phyloP scores from a whole-genome alignment of 1,140 invertebrate genomes.

The Drosophila sucinea region DNA sequence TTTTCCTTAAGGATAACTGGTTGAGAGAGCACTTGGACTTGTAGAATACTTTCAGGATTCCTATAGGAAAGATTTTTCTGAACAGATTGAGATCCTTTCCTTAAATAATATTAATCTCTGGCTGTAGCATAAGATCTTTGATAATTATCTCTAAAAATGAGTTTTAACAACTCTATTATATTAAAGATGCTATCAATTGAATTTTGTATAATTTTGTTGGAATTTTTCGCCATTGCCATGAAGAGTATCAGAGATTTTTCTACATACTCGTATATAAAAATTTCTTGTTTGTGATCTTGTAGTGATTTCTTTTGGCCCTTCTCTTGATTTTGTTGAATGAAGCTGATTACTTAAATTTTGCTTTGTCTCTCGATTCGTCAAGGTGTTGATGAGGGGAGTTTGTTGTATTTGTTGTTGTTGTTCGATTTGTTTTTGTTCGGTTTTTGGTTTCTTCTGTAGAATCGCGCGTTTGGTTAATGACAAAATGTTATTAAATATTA shows the following conservation, averaged over 20 bases:
- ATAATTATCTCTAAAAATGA: not conserved
- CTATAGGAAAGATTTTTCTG: no score
- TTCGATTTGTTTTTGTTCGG: not conserved
- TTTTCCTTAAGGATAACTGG: no score
- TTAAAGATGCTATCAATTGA: not conserved
- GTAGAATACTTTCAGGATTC: no score
- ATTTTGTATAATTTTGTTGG: not conserved
- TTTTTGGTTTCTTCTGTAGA: slow-evolving; percentile 6
- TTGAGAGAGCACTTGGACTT: no score
- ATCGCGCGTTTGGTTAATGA: slow-evolving; percentile 44
- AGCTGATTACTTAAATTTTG: slow-evolving; percentile 81
- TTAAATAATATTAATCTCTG: no score
- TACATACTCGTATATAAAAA: slow-evolving; percentile 19
- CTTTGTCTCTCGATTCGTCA: slow-evolving; percentile 78
- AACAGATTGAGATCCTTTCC: no score
- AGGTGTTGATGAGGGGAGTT: slow-evolving; percentile 65
- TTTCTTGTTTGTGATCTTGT: slow-evolving; percentile 34
- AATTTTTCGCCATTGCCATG: not conserved
- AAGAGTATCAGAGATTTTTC: not conserved
- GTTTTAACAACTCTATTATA: not conserved
- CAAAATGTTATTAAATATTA: slow-evolving; percentile 80
- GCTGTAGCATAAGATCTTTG: not conserved
- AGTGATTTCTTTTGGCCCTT: slow-evolving; percentile 59
- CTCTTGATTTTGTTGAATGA: slow-evolving; percentile 69
- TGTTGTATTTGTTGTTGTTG: not conserved